These are phyloP conservation scores for Sciaenops ocellatus DNA, from an alignment of 2,797 vertebrate genomes.

Conservation along the genomic window DNA sequence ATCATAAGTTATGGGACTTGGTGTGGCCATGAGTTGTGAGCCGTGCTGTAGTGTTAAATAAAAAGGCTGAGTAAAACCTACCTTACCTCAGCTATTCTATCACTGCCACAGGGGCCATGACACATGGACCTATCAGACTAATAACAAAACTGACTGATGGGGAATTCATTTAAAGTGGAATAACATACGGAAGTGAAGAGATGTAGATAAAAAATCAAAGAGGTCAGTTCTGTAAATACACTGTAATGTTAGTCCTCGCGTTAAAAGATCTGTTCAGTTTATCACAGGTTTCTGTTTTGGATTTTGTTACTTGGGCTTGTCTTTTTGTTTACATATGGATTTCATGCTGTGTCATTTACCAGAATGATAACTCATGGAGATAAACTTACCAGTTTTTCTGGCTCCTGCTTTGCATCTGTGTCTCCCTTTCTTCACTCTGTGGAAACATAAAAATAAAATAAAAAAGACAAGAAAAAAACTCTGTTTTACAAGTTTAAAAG, in stretches of 20 bases:
- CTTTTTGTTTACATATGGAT: background rate
- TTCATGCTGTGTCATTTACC: background rate
- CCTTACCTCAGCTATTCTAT: background rate
- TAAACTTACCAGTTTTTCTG: no score
- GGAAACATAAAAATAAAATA: background rate
- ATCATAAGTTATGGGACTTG: background rate
- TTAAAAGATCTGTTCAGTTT: no score
- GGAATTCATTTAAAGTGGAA: no score
- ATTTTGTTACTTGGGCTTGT: background rate
- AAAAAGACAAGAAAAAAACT: no score
- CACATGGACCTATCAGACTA: background rate
- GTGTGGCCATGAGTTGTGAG: background rate
- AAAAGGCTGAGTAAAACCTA: background rate
- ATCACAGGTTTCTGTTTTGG: no score
- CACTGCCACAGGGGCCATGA: background rate
- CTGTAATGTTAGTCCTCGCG: no score
- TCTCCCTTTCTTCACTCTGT: background rate
- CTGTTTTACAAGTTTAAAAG: no score
- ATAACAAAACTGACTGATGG: no score
- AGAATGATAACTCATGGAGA: no score
- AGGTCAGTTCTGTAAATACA: no score
- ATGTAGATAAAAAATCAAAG: no score
- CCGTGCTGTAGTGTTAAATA: background rate
- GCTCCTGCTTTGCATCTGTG: background rate
- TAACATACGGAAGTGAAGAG: no score